phyloP scores from a whole-genome alignment of 37 sponge, comb jelly and placozoan species.

The Petrosia ficiformis region DNA sequence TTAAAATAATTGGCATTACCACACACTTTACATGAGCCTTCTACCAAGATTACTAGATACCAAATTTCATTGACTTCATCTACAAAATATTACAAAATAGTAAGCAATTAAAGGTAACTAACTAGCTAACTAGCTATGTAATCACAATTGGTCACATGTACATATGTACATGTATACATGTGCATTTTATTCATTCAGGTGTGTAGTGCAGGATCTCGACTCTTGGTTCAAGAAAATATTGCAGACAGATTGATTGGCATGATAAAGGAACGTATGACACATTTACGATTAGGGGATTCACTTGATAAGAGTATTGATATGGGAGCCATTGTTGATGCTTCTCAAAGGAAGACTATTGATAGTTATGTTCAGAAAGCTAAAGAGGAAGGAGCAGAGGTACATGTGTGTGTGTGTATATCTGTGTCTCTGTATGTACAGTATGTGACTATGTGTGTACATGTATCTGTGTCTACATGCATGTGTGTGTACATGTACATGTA shows the following conservation, averaged over 20 bases:
- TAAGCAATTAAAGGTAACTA: too few species aligned
- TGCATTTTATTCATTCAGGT: constrained; percentile 44
- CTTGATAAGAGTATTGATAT: constrained; percentile 90
- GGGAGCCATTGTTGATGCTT: constrained; percentile 88
- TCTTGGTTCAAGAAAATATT: constrained; percentile 84
- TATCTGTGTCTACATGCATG: too few species aligned
- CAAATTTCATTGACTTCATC: too few species aligned
- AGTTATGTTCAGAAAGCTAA: constrained; percentile 77
- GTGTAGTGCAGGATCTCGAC: constrained; percentile 93
- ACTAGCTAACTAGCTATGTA: neutral
- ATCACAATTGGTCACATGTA: neutral
- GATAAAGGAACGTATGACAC: constrained; percentile 88
- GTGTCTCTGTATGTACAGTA: too few species aligned
- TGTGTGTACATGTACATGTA: too few species aligned
- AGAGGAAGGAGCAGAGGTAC: constrained; percentile 87
- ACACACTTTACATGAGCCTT: neutral
- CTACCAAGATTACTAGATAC: too few species aligned
- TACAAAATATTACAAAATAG: too few species aligned
- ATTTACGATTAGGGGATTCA: constrained; percentile 78
- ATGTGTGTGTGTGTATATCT: too few species aligned
- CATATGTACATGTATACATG: neutral
- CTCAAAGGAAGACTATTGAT: constrained; percentile 78
- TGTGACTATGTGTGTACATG: too few species aligned
- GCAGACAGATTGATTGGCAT: constrained; percentile 76
- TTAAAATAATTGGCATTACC: neutral